A percentile compares a stretch with the other conserved stretches of the same genome.
Evolutionary conservation across 23 tunicate genomes (phyloP).

Genomic region (Clavelina lepadiformis): DNA sequence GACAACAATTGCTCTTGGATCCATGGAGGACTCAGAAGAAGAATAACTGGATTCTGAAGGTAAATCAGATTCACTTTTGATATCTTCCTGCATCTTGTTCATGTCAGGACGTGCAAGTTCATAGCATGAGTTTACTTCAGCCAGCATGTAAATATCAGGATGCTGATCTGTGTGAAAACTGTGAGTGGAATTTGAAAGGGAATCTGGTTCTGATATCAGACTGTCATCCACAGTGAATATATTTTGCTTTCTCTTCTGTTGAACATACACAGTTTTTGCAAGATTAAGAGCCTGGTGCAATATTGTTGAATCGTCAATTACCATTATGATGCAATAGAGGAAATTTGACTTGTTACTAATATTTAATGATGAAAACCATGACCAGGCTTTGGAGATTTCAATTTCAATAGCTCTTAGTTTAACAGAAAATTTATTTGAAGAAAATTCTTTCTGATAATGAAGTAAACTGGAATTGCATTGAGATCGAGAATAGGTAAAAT

Average conservation of each 20-base stretch:
- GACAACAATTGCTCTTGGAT: slow-evolving; percentile 9
- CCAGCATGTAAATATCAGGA: slow-evolving; percentile 19
- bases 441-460: slow-evolving; percentile 1
- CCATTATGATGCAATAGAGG: slow-evolving; percentile 1
- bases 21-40: slow-evolving; percentile 12
- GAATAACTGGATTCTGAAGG: not conserved
- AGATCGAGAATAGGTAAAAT: slow-evolving; percentile 29
- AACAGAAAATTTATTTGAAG: slow-evolving; percentile 2
- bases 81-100: slow-evolving; percentile 3
- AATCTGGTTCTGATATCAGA: not conserved
- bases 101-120: not conserved
- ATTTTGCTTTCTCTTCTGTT: not conserved
- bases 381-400: slow-evolving; percentile 3
- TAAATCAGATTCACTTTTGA: slow-evolving; percentile 2
- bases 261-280: slow-evolving; percentile 13
- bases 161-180: slow-evolving; percentile 23
- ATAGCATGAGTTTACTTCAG: slow-evolving; percentile 2
- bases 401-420: not conserved
- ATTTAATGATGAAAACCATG: slow-evolving; percentile 7
- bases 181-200: not conserved
- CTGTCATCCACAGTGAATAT: not conserved
- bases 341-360: slow-evolving; percentile 12
- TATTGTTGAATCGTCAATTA: slow-evolving; percentile 14
- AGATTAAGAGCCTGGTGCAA: slow-evolving; percentile 20
- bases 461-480: slow-evolving; percentile 29